phyloP scores from a whole-genome alignment of 2,888 invertebrate species.

The Zaprionus bogoriensis region DNA sequence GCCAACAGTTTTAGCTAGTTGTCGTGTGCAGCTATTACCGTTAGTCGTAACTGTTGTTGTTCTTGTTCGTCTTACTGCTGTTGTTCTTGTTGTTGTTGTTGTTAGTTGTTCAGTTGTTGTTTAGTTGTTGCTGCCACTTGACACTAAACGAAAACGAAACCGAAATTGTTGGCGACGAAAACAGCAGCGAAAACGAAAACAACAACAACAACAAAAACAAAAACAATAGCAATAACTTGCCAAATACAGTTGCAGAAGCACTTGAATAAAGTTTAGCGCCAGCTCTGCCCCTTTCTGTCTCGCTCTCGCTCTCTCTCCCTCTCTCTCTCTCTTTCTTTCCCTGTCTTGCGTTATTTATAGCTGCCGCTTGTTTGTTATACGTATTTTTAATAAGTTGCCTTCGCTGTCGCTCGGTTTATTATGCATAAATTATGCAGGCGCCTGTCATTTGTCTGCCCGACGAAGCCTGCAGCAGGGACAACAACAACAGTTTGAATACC shows the following conservation, averaged over 20 bases:
- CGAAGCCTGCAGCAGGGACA: slow-evolving; percentile 25
- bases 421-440: slow-evolving; percentile 71
- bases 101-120: slow-evolving; percentile 24
- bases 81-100: slow-evolving; percentile 8
- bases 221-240: slow-evolving; percentile 15
- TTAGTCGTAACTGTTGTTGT: slow-evolving; percentile 54
- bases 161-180: slow-evolving; percentile 56
- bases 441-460: slow-evolving; percentile 29
- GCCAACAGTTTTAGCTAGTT: slow-evolving; percentile 67
- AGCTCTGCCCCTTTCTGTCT: background rate
- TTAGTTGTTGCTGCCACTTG: slow-evolving; percentile 63
- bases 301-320: background rate
- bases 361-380: slow-evolving; percentile 58
- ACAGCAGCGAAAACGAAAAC: background rate
- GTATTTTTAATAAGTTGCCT: slow-evolving; percentile 71
- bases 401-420: slow-evolving; percentile 65
- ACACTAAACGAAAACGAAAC: slow-evolving; percentile 77
- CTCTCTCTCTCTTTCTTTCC: background rate
- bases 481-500: slow-evolving; percentile 21
- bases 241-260: slow-evolving; percentile 59
- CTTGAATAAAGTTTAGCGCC: slow-evolving; percentile 51
- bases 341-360: slow-evolving; percentile 61
- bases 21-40: slow-evolving; percentile 75
- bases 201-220: slow-evolving; percentile 28
- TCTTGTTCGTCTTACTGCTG: background rate